phyloP scores from a whole-genome alignment of 2,888 invertebrate species.

The Podotricha telesiphe region DNA sequence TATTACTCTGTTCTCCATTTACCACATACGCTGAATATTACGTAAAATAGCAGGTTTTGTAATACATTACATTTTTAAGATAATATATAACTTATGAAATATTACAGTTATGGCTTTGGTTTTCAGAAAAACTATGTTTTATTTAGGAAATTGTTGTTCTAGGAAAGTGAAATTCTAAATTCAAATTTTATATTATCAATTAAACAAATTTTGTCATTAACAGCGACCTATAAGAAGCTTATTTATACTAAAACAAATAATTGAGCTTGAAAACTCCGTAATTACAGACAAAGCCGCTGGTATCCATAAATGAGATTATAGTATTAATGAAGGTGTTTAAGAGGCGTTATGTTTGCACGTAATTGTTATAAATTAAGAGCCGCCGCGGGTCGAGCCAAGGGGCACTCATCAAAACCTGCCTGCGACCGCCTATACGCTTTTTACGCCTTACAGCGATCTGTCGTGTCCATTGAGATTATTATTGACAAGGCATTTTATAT shows the following conservation, averaged over 20 bases:
- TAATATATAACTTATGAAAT: too few relatives aligned
- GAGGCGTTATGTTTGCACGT: slow-evolving; percentile 64
- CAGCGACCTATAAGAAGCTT: too few relatives aligned
- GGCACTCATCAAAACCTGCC: slow-evolving; percentile 23
- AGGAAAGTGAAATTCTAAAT: too few relatives aligned
- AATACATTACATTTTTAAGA: too few relatives aligned
- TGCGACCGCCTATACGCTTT: slow-evolving; percentile 18
- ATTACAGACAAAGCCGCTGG: background rate
- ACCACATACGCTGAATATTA: too few relatives aligned
- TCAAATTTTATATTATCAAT: too few relatives aligned
- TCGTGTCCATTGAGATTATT: background rate
- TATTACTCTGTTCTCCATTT: too few relatives aligned
- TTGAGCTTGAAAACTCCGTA: background rate
- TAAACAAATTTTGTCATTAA: too few relatives aligned
- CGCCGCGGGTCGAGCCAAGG: slow-evolving; percentile 42
- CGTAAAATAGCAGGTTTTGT: too few relatives aligned
- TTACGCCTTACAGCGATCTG: background rate
- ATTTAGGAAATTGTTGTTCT: too few relatives aligned
- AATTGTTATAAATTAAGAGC: slow-evolving; percentile 70
- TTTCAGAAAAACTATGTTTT: too few relatives aligned
- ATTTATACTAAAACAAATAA: background rate
- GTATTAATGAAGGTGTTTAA: slow-evolving; percentile 71
- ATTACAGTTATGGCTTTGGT: too few relatives aligned
- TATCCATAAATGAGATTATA: slow-evolving; percentile 44
- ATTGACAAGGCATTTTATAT: background rate